Conservation (phyloP, 2,888 invertebrate genomes). For the Hoplodrina ambigua region DNA sequence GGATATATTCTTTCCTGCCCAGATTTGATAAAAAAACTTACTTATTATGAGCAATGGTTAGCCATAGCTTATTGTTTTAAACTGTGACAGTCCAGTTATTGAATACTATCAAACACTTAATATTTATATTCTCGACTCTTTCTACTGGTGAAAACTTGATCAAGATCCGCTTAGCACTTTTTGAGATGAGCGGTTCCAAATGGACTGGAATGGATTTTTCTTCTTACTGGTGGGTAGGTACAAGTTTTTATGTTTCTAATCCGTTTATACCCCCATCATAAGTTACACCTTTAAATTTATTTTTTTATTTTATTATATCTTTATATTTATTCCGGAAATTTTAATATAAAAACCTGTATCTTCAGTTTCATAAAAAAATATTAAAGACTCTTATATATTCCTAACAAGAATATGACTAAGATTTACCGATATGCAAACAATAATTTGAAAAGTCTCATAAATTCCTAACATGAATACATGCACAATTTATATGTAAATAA, state of each 20-base stretch:
- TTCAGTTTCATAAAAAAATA: background rate
- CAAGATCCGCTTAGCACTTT: background rate
- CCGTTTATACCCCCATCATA: background rate
- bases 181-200: background rate
- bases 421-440: background rate
- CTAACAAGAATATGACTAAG: background rate
- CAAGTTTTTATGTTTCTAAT: slow-evolving; percentile 12
- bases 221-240: background rate
- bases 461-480: background rate
- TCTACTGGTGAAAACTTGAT: background rate
- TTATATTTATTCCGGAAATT: background rate
- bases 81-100: too few species aligned
- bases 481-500: slow-evolving; percentile 14
- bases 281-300: slow-evolving; percentile 8
- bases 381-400: background rate
- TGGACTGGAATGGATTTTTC: background rate
- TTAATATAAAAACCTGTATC: background rate
- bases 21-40: too few species aligned
- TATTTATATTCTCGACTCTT: too few species aligned
- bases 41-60: too few species aligned
- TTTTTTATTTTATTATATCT: slow-evolving; percentile 14
- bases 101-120: too few species aligned
- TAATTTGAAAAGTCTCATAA: background rate
- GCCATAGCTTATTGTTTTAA: too few species aligned
- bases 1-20: too few species aligned